Evolutionary conservation across 2,888 invertebrate genomes (phyloP), one percentile per base, ranked within the genome.

Genomic region (Rhorus exstirpatorius): DNA sequence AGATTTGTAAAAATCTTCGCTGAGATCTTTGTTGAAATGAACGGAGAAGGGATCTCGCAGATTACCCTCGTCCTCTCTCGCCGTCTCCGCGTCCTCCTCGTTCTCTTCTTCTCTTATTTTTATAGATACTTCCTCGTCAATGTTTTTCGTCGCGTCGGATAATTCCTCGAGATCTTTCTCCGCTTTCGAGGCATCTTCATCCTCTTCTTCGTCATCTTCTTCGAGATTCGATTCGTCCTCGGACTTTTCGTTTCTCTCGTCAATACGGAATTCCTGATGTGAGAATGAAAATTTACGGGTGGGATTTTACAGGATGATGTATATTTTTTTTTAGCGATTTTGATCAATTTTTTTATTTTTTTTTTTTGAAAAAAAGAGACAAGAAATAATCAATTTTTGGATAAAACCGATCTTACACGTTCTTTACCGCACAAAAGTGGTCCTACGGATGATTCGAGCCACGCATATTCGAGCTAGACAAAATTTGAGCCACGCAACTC

Each of bases 21-120:
- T 94, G 76, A 97, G 92, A 85, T 97, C 96, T 92, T 95, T 93
- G 79, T 94, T 94, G 4, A 96, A 93, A 92, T 97, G 97, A 88
- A 94, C 94, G 0, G 94, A 93, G 91, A 97, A 97, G 0, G 96
- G 95, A 93, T 97, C 96, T 81, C 89, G 85, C 24, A 91, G 74
- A 75, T 90, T 85, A 53, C 90, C 91, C 14, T 88, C 88, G 84
- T 93, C 92, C 84, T 93, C 93, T 44, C 91, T 90, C 41, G 92
- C 90, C 14, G 91, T 91, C 87, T 93, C 93, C 44, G 88, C 88
- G 81, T 92, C 93, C 61, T 91, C 91, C 80, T 91, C 92, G 8
- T 90, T 89, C n/a, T 84, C 84, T 44, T 90, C 90, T 14, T 79
- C 79, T 3, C 24, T 35, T 10, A 21, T 41, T 63, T 75, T 31